Evolutionary conservation across 2,888 invertebrate species (phyloP).

Genomic region (Fissipunctia ypsillon): DNA sequence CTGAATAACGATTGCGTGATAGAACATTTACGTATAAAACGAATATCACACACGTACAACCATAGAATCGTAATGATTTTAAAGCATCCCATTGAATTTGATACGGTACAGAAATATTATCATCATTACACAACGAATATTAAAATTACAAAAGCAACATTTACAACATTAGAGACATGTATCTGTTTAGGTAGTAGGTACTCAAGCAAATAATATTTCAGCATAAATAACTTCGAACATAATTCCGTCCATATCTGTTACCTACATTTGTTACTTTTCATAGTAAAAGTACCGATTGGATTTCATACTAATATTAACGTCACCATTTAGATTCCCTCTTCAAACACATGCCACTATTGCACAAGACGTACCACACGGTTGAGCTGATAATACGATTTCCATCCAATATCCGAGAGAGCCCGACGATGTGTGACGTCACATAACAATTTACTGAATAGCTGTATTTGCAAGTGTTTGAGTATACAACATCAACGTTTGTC

Average conservation of each 20-base stretch:
- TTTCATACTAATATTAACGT: background rate
- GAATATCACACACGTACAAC: background rate
- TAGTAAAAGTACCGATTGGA: background rate
- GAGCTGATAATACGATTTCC: conserved; percentile 2
- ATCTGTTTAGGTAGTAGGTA: no score
- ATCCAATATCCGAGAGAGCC: background rate
- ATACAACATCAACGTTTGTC: background rate
- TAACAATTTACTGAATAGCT: background rate
- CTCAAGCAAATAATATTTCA: no score
- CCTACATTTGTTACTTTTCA: background rate
- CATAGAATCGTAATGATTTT: background rate
- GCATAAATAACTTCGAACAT: background rate
- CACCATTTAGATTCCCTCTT: background rate
- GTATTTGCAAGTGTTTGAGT: conserved; percentile 9
- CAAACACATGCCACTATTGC: background rate
- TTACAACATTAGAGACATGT: background rate
- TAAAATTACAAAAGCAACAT: background rate
- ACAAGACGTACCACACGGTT: background rate
- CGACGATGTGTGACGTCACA: conserved; percentile 5
- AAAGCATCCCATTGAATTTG: background rate
- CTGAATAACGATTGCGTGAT: background rate
- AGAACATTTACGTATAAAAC: background rate
- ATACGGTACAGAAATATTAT: background rate
- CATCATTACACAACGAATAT: background rate
- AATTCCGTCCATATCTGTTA: background rate